Conservation (phyloP, 30 jellyfish, hydroid and myxozoan species). For the Hydractinia symbiolongicarpus region DNA sequence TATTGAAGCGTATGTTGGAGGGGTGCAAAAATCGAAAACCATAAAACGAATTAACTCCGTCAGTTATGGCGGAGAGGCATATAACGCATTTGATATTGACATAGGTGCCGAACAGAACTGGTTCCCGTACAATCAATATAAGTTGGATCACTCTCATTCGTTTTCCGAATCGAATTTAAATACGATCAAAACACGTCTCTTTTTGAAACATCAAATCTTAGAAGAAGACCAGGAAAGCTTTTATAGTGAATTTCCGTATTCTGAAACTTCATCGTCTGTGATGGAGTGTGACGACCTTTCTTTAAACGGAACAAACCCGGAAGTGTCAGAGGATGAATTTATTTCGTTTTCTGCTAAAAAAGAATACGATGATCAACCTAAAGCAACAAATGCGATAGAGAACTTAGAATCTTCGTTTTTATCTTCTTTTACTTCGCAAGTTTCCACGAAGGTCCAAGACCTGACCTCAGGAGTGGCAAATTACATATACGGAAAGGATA, state of each 20-base stretch:
- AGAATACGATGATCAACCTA: not conserved
- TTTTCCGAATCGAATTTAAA: slow-evolving; percentile 55
- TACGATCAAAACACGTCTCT: not conserved
- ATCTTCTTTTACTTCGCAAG: slow-evolving; percentile 20
- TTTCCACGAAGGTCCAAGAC: slow-evolving; percentile 11
- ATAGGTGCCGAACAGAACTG: slow-evolving; percentile 51
- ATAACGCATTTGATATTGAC: slow-evolving; percentile 82
- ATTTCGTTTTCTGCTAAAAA: not conserved
- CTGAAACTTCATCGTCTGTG: slow-evolving; percentile 4
- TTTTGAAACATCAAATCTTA: not conserved
- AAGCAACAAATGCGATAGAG: not conserved
- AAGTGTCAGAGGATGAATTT: slow-evolving; percentile 2
- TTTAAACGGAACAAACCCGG: no score
- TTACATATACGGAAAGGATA: not conserved
- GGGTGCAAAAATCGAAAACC: slow-evolving; percentile 18
- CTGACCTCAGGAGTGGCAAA: slow-evolving; percentile 14
- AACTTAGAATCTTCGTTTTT: slow-evolving; percentile 2
- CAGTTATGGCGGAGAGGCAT: slow-evolving; percentile 44
- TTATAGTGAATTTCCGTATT: slow-evolving; percentile 35
- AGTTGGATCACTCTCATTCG: slow-evolving; percentile 27
- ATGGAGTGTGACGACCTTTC: no score
- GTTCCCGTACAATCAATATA: slow-evolving; percentile 26
- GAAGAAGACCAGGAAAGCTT: slow-evolving; percentile 36
- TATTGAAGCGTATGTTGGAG: slow-evolving; percentile 81
- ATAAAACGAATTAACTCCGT: slow-evolving; percentile 1